phyloP scores from a whole-genome alignment of 1,140 invertebrate genomes.

The Heliconius melpomene region DNA sequence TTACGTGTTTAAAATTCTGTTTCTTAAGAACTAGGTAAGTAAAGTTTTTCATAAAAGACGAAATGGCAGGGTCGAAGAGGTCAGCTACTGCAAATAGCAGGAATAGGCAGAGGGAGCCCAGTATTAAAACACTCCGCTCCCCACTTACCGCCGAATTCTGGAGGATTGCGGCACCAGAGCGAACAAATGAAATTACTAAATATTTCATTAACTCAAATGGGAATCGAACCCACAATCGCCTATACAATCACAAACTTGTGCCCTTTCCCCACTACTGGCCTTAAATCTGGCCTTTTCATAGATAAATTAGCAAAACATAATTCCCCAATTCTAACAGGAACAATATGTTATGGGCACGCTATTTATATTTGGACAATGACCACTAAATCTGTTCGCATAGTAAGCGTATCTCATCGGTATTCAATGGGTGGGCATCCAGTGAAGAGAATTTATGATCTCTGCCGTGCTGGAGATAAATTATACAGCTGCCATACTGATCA shows the following conservation, averaged over 20 bases:
- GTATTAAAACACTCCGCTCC: no score
- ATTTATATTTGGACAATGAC: constrained; percentile 33
- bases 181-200: no score
- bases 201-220: no score
- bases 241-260: no score
- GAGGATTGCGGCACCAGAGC: no score
- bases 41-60: neutral
- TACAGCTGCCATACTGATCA: constrained; percentile 29
- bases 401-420: constrained; percentile 37
- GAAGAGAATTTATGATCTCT: constrained; percentile 39
- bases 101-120: no score
- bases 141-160: no score
- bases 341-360: neutral
- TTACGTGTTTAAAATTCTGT: neutral
- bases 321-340: neutral
- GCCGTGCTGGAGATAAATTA: constrained; percentile 35
- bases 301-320: neutral
- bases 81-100: no score
- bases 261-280: no score
- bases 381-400: constrained; percentile 32
- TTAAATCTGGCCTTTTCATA: neutral
- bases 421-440: constrained; percentile 30
- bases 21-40: neutral
- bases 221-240: no score
- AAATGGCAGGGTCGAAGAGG: neutral